These are phyloP conservation scores for Hybos culiciformis DNA, from an alignment of 2,888 invertebrate genomes.

Conservation along the genomic window DNA sequence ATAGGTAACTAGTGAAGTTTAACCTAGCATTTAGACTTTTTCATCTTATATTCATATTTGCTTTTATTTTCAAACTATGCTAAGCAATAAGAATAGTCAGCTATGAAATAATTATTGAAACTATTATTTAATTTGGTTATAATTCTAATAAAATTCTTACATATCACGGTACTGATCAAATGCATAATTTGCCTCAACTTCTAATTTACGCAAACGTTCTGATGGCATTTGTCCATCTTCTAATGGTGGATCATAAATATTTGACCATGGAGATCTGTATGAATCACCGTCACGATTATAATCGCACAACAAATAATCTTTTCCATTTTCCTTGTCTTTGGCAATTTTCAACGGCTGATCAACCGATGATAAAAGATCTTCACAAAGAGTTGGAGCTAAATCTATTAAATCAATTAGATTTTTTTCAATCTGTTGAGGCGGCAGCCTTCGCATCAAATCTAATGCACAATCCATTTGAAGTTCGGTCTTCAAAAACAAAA, in stretches of 20 bases:
- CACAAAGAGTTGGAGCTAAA: constrained; percentile 88
- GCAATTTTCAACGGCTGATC: constrained; percentile 98
- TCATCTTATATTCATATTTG: too few species aligned
- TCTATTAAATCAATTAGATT: constrained; percentile 96
- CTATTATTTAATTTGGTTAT: too few species aligned
- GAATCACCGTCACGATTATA: constrained; percentile 99
- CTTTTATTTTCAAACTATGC: too few species aligned
- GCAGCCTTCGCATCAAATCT: constrained; percentile 95
- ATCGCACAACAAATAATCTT: constrained; percentile 95
- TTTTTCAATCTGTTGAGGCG: constrained; percentile 98
- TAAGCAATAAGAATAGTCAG: too few species aligned
- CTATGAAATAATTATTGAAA: too few species aligned
- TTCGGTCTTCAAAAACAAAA: constrained; percentile 54
- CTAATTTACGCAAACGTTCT: constrained; percentile 84
- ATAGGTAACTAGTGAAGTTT: too few species aligned
- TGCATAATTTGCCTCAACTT: constrained; percentile 95
- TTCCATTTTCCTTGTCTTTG: constrained; percentile 85
- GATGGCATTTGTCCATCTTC: constrained; percentile 99
- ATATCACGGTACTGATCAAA: constrained; percentile 98
- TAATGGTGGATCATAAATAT: constrained; percentile 91
- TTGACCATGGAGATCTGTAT: constrained; percentile 97
- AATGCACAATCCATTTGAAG: constrained; percentile 97
- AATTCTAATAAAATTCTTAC: too few species aligned
- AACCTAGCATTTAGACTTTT: too few species aligned
- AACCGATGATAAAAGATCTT: constrained; percentile 91